Evolutionary conservation across 2,113 vertebrate genomes (phyloP).

Genomic region (Dromiciops gliroides): DNA sequence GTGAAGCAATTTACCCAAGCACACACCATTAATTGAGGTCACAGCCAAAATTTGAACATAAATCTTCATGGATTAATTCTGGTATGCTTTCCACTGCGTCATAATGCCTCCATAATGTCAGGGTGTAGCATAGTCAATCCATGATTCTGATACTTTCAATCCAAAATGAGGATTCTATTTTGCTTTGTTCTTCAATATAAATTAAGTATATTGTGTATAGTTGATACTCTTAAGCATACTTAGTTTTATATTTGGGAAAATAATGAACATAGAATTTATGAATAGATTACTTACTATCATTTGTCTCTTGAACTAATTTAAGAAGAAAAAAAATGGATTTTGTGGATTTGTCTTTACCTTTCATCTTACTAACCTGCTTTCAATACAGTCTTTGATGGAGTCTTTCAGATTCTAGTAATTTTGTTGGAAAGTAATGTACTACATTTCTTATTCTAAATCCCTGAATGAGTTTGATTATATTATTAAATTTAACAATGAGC

Average conservation of each 20-base stretch:
- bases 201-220: not conserved
- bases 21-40: too few species aligned
- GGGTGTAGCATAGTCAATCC: too few species aligned
- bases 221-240: not conserved
- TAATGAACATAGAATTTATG: not conserved
- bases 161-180: not conserved
- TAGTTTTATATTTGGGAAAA: not conserved
- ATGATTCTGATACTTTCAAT: not conserved
- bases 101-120: too few species aligned
- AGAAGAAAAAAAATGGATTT: not conserved
- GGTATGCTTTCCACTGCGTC: too few species aligned
- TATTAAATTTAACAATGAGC: constrained; percentile 47
- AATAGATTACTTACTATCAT: not conserved
- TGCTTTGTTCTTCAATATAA: not conserved
- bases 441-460: constrained; percentile 21
- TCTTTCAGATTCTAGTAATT: constrained; percentile 48
- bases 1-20: too few species aligned
- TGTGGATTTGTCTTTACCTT: not conserved
- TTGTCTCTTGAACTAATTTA: constrained; percentile 29
- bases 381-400: constrained; percentile 23
- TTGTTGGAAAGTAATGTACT: constrained; percentile 17
- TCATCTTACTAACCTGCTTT: constrained; percentile 26
- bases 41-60: too few species aligned
- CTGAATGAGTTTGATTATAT: constrained; percentile 17
- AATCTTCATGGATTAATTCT: too few species aligned